Conservation (phyloP, 2,888 invertebrate genomes). For the Lymantria monacha region DNA sequence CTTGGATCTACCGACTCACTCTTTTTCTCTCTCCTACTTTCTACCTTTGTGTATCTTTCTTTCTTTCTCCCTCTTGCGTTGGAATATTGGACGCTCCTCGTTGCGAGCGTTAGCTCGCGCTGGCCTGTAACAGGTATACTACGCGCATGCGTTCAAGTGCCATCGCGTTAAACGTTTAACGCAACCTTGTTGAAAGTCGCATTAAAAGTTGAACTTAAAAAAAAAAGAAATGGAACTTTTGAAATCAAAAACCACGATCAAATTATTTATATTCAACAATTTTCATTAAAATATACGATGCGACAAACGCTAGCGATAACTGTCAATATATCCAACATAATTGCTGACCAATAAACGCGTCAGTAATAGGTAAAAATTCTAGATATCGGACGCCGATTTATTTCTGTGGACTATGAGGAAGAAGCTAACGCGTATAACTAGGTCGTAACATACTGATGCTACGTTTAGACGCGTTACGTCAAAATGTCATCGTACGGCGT, state of each 20-base stretch:
- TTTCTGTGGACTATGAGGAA: constrained; percentile 54
- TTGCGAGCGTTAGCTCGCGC: no score
- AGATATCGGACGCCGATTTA: constrained; percentile 38
- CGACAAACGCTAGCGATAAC: constrained; percentile 11
- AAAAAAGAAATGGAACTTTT: neutral
- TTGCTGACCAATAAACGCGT: constrained; percentile 31
- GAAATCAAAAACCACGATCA: neutral
- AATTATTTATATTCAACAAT: constrained; percentile 1
- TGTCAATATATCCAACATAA: constrained; percentile 22
- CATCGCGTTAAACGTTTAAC: no score
- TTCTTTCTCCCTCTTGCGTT: no score
- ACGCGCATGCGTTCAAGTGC: no score
- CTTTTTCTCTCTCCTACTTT: no score
- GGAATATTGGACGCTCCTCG: no score
- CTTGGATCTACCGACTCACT: no score
- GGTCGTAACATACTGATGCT: constrained; percentile 17
- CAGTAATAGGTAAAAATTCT: constrained; percentile 28
- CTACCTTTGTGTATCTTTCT: no score
- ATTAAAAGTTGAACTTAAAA: no score
- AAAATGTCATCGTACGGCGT: neutral
- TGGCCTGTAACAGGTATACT: no score
- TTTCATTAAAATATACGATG: constrained; percentile 2
- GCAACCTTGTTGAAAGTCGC: no score
- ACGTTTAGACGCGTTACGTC: constrained; percentile 13
- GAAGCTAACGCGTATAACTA: constrained; percentile 37